A percentile compares a stretch with the other conserved stretches of the same genome.
phyloP scores from a whole-genome alignment of 2,888 invertebrate species.

The Galerucella calmariensis region DNA sequence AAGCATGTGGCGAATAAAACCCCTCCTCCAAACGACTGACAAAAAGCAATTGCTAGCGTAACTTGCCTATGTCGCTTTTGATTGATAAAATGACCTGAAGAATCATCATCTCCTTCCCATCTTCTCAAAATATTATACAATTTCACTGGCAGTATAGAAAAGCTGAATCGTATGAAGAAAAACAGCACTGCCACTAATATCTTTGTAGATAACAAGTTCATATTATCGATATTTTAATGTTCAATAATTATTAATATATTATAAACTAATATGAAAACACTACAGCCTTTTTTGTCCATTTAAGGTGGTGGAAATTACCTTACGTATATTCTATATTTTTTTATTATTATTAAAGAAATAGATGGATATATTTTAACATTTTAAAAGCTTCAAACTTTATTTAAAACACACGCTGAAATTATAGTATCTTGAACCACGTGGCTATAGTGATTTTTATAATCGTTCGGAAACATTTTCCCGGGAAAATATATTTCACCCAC shows the following conservation, averaged over 20 bases:
- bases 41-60: slow-evolving; percentile 59
- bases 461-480: slow-evolving; percentile 23
- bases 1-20: slow-evolving; percentile 70
- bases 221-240: slow-evolving; percentile 38
- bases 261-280: background rate
- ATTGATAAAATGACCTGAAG: slow-evolving; percentile 55
- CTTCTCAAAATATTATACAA: slow-evolving; percentile 61
- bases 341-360: no score
- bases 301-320: no score
- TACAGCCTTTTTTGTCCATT: background rate
- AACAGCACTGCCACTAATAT: slow-evolving; percentile 65
- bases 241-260: background rate
- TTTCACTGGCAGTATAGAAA: slow-evolving; percentile 67
- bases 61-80: slow-evolving; percentile 58
- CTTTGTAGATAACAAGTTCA: slow-evolving; percentile 65
- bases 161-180: slow-evolving; percentile 65
- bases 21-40: slow-evolving; percentile 69
- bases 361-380: no score
- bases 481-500: background rate
- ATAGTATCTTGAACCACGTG: background rate
- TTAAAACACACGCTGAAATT: no score
- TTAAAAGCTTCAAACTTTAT: no score
- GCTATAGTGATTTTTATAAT: background rate
- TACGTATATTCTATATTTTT: no score
- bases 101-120: slow-evolving; percentile 59